Conservation (phyloP, 2,113 vertebrate species). For the Periophthalmodon schlosseri region DNA sequence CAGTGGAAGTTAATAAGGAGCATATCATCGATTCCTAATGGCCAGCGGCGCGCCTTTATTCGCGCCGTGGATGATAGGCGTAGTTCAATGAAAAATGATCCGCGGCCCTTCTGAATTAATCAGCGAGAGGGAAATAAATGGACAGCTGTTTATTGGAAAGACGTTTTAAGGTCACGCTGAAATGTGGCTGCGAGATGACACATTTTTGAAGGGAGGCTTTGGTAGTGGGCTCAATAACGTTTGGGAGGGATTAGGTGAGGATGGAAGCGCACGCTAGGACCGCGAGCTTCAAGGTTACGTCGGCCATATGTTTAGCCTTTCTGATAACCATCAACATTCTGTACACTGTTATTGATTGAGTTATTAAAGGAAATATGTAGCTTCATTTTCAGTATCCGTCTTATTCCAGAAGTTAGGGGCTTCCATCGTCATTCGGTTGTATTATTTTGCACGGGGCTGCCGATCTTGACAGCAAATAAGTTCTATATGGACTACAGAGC, state of each 20-base stretch:
- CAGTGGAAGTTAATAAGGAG: constrained; percentile 15
- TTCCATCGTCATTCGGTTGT: too few relatives aligned
- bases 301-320: not conserved
- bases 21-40: constrained; percentile 22
- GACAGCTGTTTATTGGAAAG: constrained; percentile 19
- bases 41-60: constrained; percentile 3
- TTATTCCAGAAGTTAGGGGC: too few relatives aligned
- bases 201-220: constrained; percentile 2
- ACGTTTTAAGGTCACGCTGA: constrained; percentile 13
- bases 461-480: too few relatives aligned
- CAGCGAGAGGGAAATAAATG: constrained; percentile 22
- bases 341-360: not conserved
- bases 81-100: constrained; percentile 26
- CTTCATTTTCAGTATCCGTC: too few relatives aligned
- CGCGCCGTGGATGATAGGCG: not conserved
- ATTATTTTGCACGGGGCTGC: too few relatives aligned
- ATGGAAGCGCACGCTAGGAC: not conserved
- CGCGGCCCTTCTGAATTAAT: constrained; percentile 28
- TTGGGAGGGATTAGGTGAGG: not conserved
- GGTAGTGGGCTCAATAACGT: constrained; percentile 1
- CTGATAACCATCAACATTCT: not conserved
- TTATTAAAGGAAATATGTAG: not conserved
- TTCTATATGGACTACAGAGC: too few relatives aligned
- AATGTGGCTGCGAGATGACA: constrained; percentile 3
- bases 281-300: not conserved